Percentiles rank a stretch among this genome's conserved stretches.
These are phyloP conservation scores for Bombus impatiens DNA, from an alignment of 1,140 invertebrate genomes.

Conservation along the genomic window DNA sequence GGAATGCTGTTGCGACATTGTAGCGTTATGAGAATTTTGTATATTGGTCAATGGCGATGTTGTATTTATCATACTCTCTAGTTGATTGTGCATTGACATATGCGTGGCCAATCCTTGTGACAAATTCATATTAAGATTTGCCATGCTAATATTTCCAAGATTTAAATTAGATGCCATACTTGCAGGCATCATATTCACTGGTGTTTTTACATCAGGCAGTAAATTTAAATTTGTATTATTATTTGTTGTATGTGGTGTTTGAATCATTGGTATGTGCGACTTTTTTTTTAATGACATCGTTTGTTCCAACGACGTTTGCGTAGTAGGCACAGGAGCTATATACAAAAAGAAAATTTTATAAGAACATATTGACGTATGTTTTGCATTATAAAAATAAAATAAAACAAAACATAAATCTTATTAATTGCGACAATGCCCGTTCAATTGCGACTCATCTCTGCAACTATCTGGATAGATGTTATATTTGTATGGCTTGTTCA, in stretches of 20 bases:
- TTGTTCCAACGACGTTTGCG: conserved; percentile 74
- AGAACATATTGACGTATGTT: not conserved
- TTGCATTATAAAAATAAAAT: not conserved
- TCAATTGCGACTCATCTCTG: not conserved
- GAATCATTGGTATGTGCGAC: conserved; percentile 74
- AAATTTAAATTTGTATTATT: conserved; percentile 75
- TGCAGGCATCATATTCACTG: conserved; percentile 76
- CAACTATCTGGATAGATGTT: not conserved
- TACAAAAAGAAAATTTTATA: conserved; percentile 11
- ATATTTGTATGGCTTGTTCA: not conserved
- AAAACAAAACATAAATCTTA: not conserved
- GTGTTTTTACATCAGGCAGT: conserved; percentile 74
- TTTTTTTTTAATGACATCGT: conserved; percentile 75
- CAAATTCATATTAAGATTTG: conserved; percentile 75
- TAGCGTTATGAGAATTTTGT: conserved; percentile 75
- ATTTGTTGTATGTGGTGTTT: conserved; percentile 67
- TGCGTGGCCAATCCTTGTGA: conserved; percentile 71
- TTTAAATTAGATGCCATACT: conserved; percentile 74
- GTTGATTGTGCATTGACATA: conserved; percentile 76
- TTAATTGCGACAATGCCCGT: not conserved
- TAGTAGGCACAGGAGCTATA: conserved; percentile 73
- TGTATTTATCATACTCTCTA: conserved; percentile 76
- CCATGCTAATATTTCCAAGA: conserved; percentile 74
- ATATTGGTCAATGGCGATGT: conserved; percentile 67
- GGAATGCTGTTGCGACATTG: conserved; percentile 78